These are phyloP conservation scores for Lobophora halterata DNA, from an alignment of 2,888 invertebrate genomes.

Conservation along the genomic window DNA sequence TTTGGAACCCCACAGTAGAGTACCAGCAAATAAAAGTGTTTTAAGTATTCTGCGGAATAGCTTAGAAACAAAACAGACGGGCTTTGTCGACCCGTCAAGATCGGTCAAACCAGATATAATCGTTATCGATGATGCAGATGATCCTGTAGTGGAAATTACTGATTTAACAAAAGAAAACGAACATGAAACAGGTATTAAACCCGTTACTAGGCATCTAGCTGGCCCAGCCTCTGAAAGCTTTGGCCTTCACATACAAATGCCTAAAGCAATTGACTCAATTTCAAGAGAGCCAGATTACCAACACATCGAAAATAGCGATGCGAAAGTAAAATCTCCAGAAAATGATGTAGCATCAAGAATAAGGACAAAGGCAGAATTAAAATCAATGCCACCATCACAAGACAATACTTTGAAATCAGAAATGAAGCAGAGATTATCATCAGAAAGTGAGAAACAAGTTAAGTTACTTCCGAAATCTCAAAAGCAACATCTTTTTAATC, in stretches of 20 bases:
- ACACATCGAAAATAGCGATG: slow-evolving; percentile 50
- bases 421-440: slow-evolving; percentile 33
- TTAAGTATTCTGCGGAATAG: slow-evolving; percentile 86
- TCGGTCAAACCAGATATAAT: slow-evolving; percentile 74
- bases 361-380: slow-evolving; percentile 92
- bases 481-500: slow-evolving; percentile 71
- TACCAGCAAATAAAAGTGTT: slow-evolving; percentile 86
- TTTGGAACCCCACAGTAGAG: slow-evolving; percentile 55
- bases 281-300: slow-evolving; percentile 72
- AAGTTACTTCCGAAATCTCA: slow-evolving; percentile 66
- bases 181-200: slow-evolving; percentile 40
- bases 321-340: slow-evolving; percentile 66
- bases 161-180: slow-evolving; percentile 69
- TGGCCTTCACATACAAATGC: slow-evolving; percentile 82
- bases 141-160: slow-evolving; percentile 72
- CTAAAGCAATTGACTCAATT: slow-evolving; percentile 85
- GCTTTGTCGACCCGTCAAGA: slow-evolving; percentile 76
- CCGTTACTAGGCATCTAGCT: slow-evolving; percentile 35
- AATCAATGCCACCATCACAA: slow-evolving; percentile 78
- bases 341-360: slow-evolving; percentile 86
- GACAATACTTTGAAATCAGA: slow-evolving; percentile 50
- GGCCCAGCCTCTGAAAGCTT: slow-evolving; percentile 42
- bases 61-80: slow-evolving; percentile 83
- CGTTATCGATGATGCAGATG: slow-evolving; percentile 73
- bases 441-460: slow-evolving; percentile 49